Conservation (phyloP, 2,888 invertebrate genomes). For the Philaethria dido region DNA sequence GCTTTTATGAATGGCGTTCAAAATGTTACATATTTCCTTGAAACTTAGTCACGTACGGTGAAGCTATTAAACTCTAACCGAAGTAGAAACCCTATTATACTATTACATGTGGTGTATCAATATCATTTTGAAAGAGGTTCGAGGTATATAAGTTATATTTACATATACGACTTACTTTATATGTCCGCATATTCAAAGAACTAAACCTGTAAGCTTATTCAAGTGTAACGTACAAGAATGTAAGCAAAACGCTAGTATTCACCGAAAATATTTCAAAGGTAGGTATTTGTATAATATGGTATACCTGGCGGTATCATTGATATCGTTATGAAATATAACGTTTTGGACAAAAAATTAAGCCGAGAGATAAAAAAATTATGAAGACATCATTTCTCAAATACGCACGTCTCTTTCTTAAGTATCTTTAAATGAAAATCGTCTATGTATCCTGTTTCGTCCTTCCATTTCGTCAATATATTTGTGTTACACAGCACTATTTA, state of each 20-base stretch:
- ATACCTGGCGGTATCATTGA: not conserved
- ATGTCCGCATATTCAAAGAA: conserved; percentile 1
- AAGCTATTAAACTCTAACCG: conserved; percentile 30
- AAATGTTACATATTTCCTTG: conserved; percentile 30
- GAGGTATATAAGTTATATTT: not conserved
- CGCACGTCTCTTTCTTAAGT: not conserved
- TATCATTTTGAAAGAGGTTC: not conserved
- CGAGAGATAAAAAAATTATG: too few species aligned
- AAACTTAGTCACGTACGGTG: conserved; percentile 31
- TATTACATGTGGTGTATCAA: conserved; percentile 15
- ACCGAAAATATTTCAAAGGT: not conserved
- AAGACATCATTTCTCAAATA: not conserved
- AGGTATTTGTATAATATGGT: not conserved
- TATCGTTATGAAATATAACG: not conserved
- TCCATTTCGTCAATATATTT: too few species aligned
- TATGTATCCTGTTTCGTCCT: too few species aligned
- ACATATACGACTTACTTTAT: not conserved
- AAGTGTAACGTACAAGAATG: not conserved
- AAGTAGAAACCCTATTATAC: conserved; percentile 25
- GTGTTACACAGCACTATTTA: too few species aligned
- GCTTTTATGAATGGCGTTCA: conserved; percentile 20
- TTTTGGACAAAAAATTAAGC: not conserved
- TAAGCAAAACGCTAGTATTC: conserved; percentile 8
- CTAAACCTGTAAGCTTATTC: conserved; percentile 11
- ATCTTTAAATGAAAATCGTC: not conserved